Percentiles rank a stretch among this genome's conserved stretches.
Conservation (phyloP, 2,113 vertebrate genomes). For the Leucopternis melanops region DNA sequence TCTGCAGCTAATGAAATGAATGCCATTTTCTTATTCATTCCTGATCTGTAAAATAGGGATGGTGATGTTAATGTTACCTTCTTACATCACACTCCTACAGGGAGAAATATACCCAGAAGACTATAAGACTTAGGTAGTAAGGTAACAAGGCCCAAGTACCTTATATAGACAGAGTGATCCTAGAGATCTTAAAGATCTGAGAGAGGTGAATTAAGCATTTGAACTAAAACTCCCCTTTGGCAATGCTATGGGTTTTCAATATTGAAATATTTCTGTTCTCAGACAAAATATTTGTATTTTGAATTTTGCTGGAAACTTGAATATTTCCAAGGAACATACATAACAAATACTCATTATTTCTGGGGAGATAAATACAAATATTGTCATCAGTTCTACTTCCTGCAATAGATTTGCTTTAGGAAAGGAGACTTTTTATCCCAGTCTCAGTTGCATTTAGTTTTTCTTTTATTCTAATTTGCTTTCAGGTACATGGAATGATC, state of each 20-base stretch:
- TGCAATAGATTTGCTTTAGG: background rate
- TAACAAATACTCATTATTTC: background rate
- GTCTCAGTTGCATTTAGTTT: background rate
- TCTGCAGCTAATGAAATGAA: background rate
- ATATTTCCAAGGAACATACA: background rate
- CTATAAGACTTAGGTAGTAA: background rate
- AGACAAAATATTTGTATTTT: background rate
- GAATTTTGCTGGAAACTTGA: background rate
- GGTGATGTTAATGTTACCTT: background rate
- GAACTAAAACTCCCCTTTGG: background rate
- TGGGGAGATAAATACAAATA: background rate
- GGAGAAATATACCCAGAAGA: background rate
- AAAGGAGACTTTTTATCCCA: background rate
- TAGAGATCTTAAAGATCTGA: background rate
- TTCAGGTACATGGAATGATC: constrained; percentile 94
- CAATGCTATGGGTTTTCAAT: background rate
- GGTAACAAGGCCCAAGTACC: background rate
- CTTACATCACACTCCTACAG: background rate
- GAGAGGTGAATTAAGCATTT: background rate
- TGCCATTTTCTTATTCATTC: background rate
- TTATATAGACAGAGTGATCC: background rate
- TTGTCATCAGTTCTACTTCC: background rate
- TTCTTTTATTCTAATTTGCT: background rate
- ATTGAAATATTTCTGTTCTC: background rate
- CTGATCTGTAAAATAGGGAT: background rate